Conservation (phyloP, 2,113 vertebrate genomes). For the Epinephelus moara region DNA sequence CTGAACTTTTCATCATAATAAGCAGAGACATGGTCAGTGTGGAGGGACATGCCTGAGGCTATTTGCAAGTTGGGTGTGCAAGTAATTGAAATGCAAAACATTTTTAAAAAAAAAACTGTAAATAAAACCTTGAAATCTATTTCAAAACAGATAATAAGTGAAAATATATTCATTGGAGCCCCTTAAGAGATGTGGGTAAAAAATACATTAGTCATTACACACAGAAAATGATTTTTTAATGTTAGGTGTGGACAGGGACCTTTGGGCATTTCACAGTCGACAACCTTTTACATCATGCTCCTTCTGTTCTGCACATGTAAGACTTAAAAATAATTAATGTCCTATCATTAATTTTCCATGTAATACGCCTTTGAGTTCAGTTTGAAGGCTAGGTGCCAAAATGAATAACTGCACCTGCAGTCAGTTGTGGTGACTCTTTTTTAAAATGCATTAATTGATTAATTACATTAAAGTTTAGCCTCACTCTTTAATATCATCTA, state of each 20-base stretch:
- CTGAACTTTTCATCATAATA: neutral
- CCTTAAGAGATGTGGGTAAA: neutral
- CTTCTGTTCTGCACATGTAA: constrained; percentile 6
- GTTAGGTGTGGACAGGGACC: neutral
- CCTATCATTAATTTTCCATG: neutral
- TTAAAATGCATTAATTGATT: neutral
- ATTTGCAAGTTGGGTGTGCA: neutral
- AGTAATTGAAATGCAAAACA: constrained; percentile 7
- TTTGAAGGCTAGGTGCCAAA: neutral
- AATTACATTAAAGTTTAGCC: neutral
- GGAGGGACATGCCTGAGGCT: neutral
- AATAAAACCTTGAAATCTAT: neutral
- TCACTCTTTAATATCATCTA: neutral
- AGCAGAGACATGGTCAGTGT: neutral
- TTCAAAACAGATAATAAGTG: neutral
- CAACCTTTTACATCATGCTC: neutral
- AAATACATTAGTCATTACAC: neutral
- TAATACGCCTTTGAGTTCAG: neutral
- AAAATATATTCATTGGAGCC: neutral
- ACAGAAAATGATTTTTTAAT: neutral
- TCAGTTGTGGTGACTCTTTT: neutral
- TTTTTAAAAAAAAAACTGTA: neutral
- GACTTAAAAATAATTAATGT: constrained; percentile 17
- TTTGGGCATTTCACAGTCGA: constrained; percentile 10
- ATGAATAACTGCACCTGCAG: neutral